phyloP scores from a whole-genome alignment of 1,140 invertebrate species.

The Platyscapa corneri region DNA sequence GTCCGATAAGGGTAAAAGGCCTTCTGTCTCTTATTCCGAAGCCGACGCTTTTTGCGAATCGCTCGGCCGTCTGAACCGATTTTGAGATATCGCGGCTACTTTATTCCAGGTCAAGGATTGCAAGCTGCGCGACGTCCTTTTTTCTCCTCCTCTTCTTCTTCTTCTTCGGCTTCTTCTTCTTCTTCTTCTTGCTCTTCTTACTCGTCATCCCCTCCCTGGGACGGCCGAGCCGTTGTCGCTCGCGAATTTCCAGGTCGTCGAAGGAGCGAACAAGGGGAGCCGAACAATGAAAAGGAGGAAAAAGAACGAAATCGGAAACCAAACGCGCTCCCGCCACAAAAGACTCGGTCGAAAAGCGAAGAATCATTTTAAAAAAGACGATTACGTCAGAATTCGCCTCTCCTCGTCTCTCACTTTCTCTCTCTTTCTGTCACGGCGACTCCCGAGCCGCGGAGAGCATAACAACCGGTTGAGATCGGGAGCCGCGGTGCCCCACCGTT shows the following conservation, averaged over 20 bases:
- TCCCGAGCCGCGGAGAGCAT: neutral
- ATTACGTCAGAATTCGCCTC: slow-evolving; percentile 45
- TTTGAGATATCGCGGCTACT: slow-evolving; percentile 25
- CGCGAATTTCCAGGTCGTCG: neutral
- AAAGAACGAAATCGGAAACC: neutral
- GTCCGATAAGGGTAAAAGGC: slow-evolving; percentile 41
- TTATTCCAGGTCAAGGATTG: slow-evolving; percentile 46
- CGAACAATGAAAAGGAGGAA: neutral
- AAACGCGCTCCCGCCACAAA: neutral
- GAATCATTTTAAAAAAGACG: slow-evolving; percentile 39
- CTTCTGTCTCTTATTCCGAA: slow-evolving; percentile 23
- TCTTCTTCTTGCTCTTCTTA: neutral
- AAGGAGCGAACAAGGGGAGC: neutral
- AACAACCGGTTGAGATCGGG: slow-evolving; percentile 35
- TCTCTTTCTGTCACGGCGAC: neutral
- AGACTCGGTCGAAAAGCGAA: neutral
- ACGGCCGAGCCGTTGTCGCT: neutral
- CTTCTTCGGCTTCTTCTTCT: neutral
- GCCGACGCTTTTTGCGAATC: neutral
- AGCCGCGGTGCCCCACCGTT: neutral
- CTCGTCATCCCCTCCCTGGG: neutral
- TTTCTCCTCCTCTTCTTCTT: neutral
- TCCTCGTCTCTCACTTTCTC: neutral
- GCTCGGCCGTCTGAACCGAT: neutral
- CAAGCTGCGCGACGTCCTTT: slow-evolving; percentile 15